Evolutionary conservation across 2,797 vertebrate species (phyloP), one percentile per base, ranked within the genome.

Genomic region (Bryconaethiops microstoma): DNA sequence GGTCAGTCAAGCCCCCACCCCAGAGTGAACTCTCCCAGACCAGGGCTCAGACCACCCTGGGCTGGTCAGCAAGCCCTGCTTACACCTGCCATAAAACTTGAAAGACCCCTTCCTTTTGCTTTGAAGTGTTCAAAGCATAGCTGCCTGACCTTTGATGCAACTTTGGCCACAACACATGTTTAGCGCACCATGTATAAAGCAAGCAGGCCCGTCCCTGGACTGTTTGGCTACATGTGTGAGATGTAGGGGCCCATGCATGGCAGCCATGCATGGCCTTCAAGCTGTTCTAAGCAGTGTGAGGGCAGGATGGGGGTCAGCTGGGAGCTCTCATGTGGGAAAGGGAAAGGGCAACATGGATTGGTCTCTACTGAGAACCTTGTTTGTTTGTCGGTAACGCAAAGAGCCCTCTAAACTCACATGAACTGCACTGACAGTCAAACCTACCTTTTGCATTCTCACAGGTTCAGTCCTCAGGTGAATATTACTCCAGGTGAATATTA

Each of bases 81-180:
- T 96, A 94, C 96, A 97, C 96, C 96, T 99, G 96, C 95, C 92
- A 94, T 98, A 97, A 97, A 97, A 97, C 95, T 97, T 97, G 95
- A 96, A 96, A 96, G 91, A 92, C 95, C 94, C 93, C 91, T 91
- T 93, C 92, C 90, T 88, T 87, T 85, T 40, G 87, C 97, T 99
- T 98, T 98, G 96, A 98, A 97, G 96, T 96, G 93, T 94, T 94
- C 95, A 96, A 96, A 96, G 96, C 95, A 95, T 93, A 96, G 95
- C 92, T 91, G 84, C 75, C 88, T 93, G 95, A 96, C 93, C 96
- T 99, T 97, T 99, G 96, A 96, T 95, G 96, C 88, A 88, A 92
- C 91, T 95, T 94, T 93, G 94, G 92, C 92, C 90, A 84, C 92
- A 95, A 95, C 95, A 96, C 94, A 96, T 95, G 90, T 95, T 96